These are phyloP conservation scores for Aphaenogaster floridana DNA, from an alignment of 1,140 invertebrate species.

Conservation along the genomic window DNA sequence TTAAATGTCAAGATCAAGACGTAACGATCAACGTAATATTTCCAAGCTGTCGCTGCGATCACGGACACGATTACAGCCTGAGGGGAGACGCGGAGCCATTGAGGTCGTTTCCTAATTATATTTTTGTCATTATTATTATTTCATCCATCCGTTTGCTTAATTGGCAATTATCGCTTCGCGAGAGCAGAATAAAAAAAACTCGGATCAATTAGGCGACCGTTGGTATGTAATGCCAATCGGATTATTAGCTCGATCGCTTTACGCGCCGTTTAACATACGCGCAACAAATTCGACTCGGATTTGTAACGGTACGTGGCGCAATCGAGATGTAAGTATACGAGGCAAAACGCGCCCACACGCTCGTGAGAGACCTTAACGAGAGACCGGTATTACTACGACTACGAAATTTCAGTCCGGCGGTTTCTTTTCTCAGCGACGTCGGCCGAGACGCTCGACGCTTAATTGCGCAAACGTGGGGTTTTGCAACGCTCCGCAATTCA, in stretches of 20 bases:
- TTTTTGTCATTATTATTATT: not conserved
- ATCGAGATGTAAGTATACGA: slow-evolving; percentile 11
- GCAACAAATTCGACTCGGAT: slow-evolving; percentile 18
- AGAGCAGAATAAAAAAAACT: not conserved
- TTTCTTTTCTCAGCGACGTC: slow-evolving; percentile 7
- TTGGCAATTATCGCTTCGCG: not conserved
- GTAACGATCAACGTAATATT: not conserved
- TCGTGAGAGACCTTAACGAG: not conserved
- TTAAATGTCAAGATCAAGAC: slow-evolving; percentile 29
- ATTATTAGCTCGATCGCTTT: slow-evolving; percentile 32
- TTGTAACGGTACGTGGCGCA: slow-evolving; percentile 29
- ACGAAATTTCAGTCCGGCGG: slow-evolving; percentile 40
- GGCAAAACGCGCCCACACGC: not conserved
- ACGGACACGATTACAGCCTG: not conserved
- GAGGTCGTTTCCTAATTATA: not conserved
- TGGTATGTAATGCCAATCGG: not conserved
- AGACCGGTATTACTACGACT: slow-evolving; percentile 38
- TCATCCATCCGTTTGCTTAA: not conserved
- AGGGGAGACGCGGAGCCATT: not conserved
- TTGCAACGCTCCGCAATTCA: slow-evolving; percentile 50
- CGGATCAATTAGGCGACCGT: not conserved
- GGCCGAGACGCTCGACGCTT: slow-evolving; percentile 38
- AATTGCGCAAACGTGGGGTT: slow-evolving; percentile 56
- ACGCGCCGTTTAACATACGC: not conserved
- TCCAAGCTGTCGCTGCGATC: not conserved